Evolutionary conservation across 2,888 invertebrate genomes (phyloP).

Genomic region (Linnaemya vulpina): DNA sequence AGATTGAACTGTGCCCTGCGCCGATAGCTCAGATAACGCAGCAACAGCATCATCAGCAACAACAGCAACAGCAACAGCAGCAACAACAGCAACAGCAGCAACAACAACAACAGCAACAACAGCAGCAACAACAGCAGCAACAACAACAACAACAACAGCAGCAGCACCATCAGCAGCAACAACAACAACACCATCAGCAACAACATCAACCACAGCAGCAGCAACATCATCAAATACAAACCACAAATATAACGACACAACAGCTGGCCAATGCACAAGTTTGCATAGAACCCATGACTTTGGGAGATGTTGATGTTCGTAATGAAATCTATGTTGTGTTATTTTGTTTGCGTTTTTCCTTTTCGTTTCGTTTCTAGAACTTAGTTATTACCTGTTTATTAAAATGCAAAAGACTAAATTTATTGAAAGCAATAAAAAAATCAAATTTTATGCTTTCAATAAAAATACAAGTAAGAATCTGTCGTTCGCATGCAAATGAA

Average conservation of each 20-base stretch:
- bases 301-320: slow-evolving; percentile 89
- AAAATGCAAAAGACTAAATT: too few relatives aligned
- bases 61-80: slow-evolving; percentile 64
- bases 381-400: not conserved
- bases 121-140: slow-evolving; percentile 54
- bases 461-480: too few relatives aligned
- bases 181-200: slow-evolving; percentile 70
- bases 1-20: slow-evolving; percentile 82
- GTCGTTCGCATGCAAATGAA: too few relatives aligned
- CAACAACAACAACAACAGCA: slow-evolving; percentile 57
- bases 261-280: slow-evolving; percentile 86
- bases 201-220: slow-evolving; percentile 69
- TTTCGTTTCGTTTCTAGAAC: slow-evolving; percentile 50
- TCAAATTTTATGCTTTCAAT: too few relatives aligned
- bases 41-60: slow-evolving; percentile 74
- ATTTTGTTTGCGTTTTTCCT: slow-evolving; percentile 48
- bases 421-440: too few relatives aligned
- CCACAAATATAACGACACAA: slow-evolving; percentile 77
- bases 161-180: slow-evolving; percentile 71
- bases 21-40: slow-evolving; percentile 74
- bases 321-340: slow-evolving; percentile 73
- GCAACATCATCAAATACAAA: slow-evolving; percentile 73
- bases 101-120: slow-evolving; percentile 75
- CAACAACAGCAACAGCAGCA: slow-evolving; percentile 73
- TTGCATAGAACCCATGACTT: slow-evolving; percentile 91